Evolutionary conservation across 2,113 vertebrate genomes (phyloP).

Genomic region (Ceyx cyanopectus): DNA sequence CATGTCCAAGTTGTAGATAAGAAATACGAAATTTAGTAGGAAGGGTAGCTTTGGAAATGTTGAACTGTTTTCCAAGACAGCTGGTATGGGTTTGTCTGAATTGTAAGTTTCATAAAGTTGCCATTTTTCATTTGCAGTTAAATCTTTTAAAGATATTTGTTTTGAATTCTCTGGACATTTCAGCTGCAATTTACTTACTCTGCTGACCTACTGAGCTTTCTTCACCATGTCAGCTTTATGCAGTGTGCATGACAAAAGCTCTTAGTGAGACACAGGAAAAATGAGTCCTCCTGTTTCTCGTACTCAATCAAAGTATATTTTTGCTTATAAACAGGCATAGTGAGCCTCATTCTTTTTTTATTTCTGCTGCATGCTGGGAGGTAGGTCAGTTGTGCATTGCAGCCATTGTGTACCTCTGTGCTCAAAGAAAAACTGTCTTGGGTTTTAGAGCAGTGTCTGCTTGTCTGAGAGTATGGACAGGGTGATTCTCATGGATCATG

Average conservation of each 20-base stretch:
- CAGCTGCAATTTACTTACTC: not conserved
- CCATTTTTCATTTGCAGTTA: not conserved
- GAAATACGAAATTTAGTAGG: not conserved
- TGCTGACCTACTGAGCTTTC: not conserved
- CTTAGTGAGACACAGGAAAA: not conserved
- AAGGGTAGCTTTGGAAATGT: conserved; percentile 6
- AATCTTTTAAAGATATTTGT: conserved; percentile 3
- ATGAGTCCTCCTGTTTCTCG: not conserved
- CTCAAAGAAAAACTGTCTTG: not conserved
- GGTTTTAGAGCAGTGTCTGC: not conserved
- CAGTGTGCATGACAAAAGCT: not conserved
- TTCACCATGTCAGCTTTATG: not conserved
- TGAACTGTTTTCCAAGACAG: not conserved
- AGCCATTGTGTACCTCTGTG: not conserved
- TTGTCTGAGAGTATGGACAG: not conserved
- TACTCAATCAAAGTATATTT: not conserved
- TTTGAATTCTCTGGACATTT: not conserved
- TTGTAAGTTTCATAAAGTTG: conserved; percentile 19
- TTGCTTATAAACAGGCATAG: not conserved
- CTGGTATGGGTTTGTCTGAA: conserved; percentile 7
- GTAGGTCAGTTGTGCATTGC: not conserved
- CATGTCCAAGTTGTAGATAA: not conserved
- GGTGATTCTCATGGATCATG: not conserved
- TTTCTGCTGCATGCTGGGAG: not conserved
- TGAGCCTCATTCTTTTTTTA: not conserved